Evolutionary conservation across 2,888 invertebrate genomes (phyloP).

Genomic region (Pherbina coryleti): DNA sequence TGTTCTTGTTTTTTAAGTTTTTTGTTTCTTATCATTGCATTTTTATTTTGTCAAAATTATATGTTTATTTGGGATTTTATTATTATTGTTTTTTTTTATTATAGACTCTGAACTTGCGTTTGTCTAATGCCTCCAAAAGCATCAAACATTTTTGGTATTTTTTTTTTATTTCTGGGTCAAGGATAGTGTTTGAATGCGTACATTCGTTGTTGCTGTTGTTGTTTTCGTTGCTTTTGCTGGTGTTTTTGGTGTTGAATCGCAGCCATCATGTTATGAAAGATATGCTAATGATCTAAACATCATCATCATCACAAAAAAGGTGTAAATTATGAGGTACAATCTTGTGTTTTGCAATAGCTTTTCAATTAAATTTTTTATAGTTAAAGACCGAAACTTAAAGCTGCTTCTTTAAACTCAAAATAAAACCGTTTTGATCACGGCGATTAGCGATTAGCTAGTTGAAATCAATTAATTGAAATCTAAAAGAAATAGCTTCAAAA

Average conservation of each 20-base stretch:
- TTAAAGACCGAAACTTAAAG: too few relatives aligned
- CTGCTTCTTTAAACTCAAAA: too few relatives aligned
- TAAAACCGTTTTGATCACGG: too few relatives aligned
- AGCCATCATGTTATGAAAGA: neutral
- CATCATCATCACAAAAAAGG: too few relatives aligned
- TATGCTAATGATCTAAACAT: neutral
- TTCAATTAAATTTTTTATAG: too few relatives aligned
- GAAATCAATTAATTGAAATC: too few relatives aligned
- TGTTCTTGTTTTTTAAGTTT: neutral
- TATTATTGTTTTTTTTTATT: neutral
- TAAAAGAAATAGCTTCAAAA: too few relatives aligned
- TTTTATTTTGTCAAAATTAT: neutral
- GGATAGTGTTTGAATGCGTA: neutral
- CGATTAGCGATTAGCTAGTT: too few relatives aligned
- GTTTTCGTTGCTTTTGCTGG: neutral
- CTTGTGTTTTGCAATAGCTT: too few relatives aligned
- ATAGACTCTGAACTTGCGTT: neutral
- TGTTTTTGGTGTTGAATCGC: neutral
- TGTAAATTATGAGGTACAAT: too few relatives aligned
- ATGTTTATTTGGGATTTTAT: neutral
- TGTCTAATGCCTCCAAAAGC: neutral
- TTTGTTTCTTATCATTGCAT: conserved; percentile 5
- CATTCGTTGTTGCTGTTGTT: neutral
- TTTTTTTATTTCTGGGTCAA: conserved; percentile 15
- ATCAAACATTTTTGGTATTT: neutral